A percentile compares a stretch with the other conserved stretches of the same genome.
Conservation (phyloP, 2,113 vertebrate genomes). For the Cygnus atratus region DNA sequence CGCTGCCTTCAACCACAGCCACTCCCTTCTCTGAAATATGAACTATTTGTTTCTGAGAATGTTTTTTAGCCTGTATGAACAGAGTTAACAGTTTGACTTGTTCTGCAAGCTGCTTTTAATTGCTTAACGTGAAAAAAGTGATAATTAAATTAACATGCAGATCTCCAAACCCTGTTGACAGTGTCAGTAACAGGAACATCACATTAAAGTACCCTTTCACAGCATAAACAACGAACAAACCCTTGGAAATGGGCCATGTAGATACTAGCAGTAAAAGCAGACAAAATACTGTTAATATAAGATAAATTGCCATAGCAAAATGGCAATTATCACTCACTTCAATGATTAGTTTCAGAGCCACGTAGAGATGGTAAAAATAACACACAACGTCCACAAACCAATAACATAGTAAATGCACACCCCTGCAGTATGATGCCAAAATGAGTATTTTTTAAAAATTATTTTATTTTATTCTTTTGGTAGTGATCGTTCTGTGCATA, state of each 20-base stretch:
- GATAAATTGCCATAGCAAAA: neutral
- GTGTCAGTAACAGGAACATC: neutral
- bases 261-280: neutral
- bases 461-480: neutral
- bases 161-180: neutral
- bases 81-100: conserved; percentile 55
- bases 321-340: neutral
- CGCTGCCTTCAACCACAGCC: neutral
- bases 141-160: conserved; percentile 64
- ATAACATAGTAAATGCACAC: neutral
- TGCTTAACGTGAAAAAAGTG: conserved; percentile 34
- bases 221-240: neutral
- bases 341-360: neutral
- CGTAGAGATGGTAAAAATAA: neutral
- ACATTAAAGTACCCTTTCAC: neutral
- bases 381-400: neutral
- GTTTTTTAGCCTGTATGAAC: conserved; percentile 3
- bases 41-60: conserved; percentile 6
- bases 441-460: neutral
- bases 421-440: neutral
- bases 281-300: neutral
- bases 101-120: conserved; percentile 55
- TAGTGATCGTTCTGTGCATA: neutral
- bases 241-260: neutral
- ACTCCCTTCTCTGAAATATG: neutral